These are phyloP conservation scores for Cryptoleucopteryx plumbea DNA, from an alignment of 2,113 vertebrate genomes.

Conservation along the genomic window DNA sequence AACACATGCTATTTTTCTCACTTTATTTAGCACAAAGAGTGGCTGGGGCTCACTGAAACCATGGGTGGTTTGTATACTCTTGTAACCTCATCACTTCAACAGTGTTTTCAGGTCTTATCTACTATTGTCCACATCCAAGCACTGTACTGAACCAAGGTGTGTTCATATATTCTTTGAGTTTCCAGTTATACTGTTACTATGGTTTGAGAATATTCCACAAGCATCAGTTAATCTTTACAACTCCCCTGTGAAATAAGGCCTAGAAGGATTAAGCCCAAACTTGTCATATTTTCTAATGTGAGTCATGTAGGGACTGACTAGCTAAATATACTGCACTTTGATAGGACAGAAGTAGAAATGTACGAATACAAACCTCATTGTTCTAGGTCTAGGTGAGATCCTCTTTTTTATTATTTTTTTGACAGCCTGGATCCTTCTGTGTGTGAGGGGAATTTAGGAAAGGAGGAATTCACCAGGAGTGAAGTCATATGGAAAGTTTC, in stretches of 20 bases:
- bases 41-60: not conserved
- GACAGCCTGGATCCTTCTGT: not conserved
- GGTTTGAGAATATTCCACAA: not conserved
- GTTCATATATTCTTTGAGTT: not conserved
- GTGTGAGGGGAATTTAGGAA: not conserved
- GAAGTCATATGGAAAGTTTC: not conserved
- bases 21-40: not conserved
- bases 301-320: not conserved
- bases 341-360: not conserved
- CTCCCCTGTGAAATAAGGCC: not conserved
- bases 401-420: not conserved
- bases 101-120: not conserved
- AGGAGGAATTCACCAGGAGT: not conserved
- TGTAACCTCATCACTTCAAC: not conserved
- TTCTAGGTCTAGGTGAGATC: not conserved
- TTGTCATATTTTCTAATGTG: not conserved
- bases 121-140: not conserved
- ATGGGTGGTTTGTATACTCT: not conserved
- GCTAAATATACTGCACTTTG: not conserved
- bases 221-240: not conserved
- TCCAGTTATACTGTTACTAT: not conserved
- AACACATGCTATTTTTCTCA: not conserved
- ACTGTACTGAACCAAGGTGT: not conserved
- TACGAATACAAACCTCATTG: not conserved
- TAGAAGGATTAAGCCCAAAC: not conserved